Percentiles rank a stretch among this genome's conserved stretches.
phyloP scores from a whole-genome alignment of 2,888 invertebrate species.

The Altica lythri region DNA sequence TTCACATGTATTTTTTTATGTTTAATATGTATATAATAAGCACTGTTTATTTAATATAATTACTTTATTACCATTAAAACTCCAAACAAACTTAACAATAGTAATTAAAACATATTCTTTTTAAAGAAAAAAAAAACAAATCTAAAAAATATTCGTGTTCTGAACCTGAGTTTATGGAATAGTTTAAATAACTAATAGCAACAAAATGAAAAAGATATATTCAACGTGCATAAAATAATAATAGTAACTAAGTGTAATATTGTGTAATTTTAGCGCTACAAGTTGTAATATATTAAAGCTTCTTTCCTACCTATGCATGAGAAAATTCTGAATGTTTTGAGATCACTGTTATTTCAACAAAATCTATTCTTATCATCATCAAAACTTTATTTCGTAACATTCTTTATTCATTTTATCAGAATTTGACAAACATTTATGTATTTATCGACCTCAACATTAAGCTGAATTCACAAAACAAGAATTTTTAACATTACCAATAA shows the following conservation, averaged over 20 bases:
- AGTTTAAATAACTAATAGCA: neutral
- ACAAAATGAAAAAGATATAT: neutral
- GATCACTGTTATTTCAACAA: no score
- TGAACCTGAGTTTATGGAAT: conserved; percentile 22
- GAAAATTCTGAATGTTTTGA: no score
- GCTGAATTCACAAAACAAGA: no score
- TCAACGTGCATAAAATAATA: conserved; percentile 7
- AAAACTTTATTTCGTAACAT: no score
- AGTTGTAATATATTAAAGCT: conserved; percentile 1
- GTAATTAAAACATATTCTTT: neutral
- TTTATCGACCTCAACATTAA: no score
- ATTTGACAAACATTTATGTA: no score
- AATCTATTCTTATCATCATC: no score
- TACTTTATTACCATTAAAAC: conserved; percentile 41
- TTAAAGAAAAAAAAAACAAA: conserved; percentile 43
- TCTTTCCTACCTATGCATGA: no score
- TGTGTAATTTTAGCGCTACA: conserved; percentile 9
- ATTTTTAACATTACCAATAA: no score
- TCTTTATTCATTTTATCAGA: no score
- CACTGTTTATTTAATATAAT: conserved; percentile 28
- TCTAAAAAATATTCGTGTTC: conserved; percentile 38
- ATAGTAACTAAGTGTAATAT: conserved; percentile 10
- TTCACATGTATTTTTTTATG: conserved; percentile 26
- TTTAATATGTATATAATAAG: conserved; percentile 20
- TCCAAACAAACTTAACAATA: conserved; percentile 44